These are phyloP conservation scores for Procambarus virginalis DNA, from an alignment of 1,140 invertebrate genomes.

Conservation along the genomic window DNA sequence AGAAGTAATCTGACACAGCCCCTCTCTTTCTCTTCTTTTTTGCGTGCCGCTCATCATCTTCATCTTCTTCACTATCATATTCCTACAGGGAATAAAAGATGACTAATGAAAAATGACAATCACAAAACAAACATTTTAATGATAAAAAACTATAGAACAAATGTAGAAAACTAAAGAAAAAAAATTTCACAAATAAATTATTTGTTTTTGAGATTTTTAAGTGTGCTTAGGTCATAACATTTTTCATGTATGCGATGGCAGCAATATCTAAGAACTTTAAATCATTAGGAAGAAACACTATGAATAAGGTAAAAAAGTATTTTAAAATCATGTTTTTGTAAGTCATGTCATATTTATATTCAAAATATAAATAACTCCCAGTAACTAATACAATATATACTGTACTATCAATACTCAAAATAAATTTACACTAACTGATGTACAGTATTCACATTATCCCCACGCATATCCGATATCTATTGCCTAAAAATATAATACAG, in stretches of 20 bases:
- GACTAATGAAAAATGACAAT: not conserved
- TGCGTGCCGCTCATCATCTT: conserved; percentile 83
- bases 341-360: not conserved
- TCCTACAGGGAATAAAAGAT: conserved; percentile 63
- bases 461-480: no score
- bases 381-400: no score
- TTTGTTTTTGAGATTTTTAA: no score
- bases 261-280: no score
- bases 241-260: no score
- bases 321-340: not conserved
- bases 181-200: not conserved
- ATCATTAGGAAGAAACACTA: no score
- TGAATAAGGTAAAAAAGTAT: not conserved
- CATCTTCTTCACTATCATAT: conserved; percentile 80
- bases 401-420: no score
- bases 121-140: not conserved
- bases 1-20: conserved; percentile 89
- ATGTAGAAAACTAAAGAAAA: not conserved
- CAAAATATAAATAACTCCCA: not conserved
- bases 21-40: conserved; percentile 81
- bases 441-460: no score
- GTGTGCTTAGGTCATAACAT: no score
- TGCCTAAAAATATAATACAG: no score
- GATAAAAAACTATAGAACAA: not conserved
- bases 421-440: no score